Evolutionary conservation across 30 jellyfish, hydroid and myxozoan genomes (phyloP).

Genomic region (Nemopilema nomurai): DNA sequence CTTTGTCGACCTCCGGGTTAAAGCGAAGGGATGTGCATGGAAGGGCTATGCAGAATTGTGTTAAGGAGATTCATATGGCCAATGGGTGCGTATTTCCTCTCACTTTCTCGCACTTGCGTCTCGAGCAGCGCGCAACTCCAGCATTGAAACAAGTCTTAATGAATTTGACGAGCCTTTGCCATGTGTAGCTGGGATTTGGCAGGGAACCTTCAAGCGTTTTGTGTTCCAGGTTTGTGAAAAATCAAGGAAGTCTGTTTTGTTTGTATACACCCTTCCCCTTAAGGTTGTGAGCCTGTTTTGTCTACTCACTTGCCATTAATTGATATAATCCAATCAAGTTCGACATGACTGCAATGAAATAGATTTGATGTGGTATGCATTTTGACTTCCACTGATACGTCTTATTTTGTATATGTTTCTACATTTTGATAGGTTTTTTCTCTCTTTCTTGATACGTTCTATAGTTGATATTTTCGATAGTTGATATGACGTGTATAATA

Average conservation of each 20-base stretch:
- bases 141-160: neutral
- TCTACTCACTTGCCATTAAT: too few relatives aligned
- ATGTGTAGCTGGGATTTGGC: constrained; percentile 61
- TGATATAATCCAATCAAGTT: too few relatives aligned
- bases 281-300: too few relatives aligned
- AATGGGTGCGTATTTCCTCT: constrained; percentile 24
- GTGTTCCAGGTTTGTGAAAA: neutral
- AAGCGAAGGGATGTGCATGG: constrained; percentile 55
- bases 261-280: neutral
- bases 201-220: neutral
- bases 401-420: too few relatives aligned
- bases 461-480: too few relatives aligned
- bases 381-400: too few relatives aligned
- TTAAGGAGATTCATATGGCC: constrained; percentile 46
- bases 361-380: too few relatives aligned
- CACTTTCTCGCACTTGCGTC: neutral
- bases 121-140: neutral
- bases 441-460: too few relatives aligned
- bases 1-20: constrained; percentile 1
- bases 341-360: too few relatives aligned
- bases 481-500: too few relatives aligned
- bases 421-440: too few relatives aligned
- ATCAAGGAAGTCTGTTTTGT: neutral
- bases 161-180: neutral
- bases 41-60: constrained; percentile 48